Percentiles rank a stretch among this genome's conserved stretches.
Conservation (phyloP, 2,797 vertebrate species). For the Kryptolebias ocellatus region DNA sequence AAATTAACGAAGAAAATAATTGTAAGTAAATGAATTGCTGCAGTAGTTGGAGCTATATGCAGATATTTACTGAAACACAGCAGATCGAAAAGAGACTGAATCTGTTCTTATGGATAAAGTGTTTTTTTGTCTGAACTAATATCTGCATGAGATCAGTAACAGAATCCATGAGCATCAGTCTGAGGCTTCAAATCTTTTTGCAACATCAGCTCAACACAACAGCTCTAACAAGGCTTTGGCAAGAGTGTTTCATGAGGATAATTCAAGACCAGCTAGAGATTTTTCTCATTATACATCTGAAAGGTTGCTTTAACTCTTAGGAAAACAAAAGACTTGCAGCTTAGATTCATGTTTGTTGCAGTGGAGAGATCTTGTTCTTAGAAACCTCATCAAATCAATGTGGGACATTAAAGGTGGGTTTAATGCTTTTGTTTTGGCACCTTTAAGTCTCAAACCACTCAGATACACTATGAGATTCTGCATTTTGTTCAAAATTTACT, state of each 20-base stretch:
- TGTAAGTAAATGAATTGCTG: slow-evolving; percentile 30
- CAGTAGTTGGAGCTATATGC: neutral
- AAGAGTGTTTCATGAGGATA: neutral
- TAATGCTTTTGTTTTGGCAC: neutral
- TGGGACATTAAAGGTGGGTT: neutral
- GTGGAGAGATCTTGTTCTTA: neutral
- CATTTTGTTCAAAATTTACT: too few species aligned
- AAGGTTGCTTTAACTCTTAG: neutral
- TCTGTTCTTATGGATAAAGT: too few species aligned
- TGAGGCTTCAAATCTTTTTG: slow-evolving; percentile 27
- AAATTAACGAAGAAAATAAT: slow-evolving; percentile 30
- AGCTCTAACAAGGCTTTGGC: neutral
- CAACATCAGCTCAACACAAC: slow-evolving; percentile 10
- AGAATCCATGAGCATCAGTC: slow-evolving; percentile 55
- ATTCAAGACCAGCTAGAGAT: slow-evolving; percentile 24
- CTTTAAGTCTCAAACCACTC: neutral
- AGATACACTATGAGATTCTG: neutral
- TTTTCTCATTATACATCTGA: slow-evolving; percentile 4
- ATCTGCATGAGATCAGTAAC: slow-evolving; percentile 39
- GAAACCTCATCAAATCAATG: neutral
- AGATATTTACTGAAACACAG: neutral
- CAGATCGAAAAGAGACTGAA: too few species aligned
- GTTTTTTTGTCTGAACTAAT: too few species aligned
- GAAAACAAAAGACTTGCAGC: neutral
- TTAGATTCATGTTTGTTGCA: neutral